Conservation (phyloP, 2,113 vertebrate species). For the Oreochromis spilurus region DNA sequence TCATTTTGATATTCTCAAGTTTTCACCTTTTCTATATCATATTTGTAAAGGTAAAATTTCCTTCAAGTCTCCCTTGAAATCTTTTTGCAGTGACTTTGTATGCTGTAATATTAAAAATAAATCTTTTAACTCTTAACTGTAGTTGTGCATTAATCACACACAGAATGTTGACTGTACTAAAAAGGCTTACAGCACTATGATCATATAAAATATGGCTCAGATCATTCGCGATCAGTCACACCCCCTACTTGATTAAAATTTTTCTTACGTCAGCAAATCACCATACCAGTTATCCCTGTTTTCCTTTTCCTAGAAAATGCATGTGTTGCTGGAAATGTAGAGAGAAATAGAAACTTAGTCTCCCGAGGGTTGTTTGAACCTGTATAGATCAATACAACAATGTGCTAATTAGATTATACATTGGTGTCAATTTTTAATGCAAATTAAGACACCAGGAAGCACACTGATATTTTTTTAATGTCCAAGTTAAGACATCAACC, state of each 20-base stretch:
- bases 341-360: not conserved
- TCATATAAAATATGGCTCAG: not conserved
- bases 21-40: conserved; percentile 68
- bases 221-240: accelerated
- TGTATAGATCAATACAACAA: not conserved
- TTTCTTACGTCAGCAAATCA: not conserved
- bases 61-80: conserved; percentile 28
- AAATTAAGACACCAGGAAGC: not conserved
- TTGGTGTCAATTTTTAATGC: not conserved
- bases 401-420: not conserved
- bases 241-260: not conserved
- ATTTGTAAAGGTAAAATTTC: conserved; percentile 58
- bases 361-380: not conserved
- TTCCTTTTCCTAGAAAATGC: not conserved
- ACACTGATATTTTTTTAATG: not conserved
- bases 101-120: conserved; percentile 65
- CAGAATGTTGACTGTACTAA: not conserved
- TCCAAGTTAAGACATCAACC: not conserved
- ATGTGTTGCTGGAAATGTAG: not conserved
- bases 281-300: not conserved
- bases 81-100: conserved; percentile 62
- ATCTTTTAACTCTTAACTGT: conserved; percentile 34
- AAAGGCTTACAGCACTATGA: not conserved
- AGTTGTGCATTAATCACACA: not conserved
- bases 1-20: conserved; percentile 61